A percentile compares a stretch with the other conserved stretches of the same genome.
Conservation (phyloP, 2,113 vertebrate genomes). For the Danio rerio region DNA sequence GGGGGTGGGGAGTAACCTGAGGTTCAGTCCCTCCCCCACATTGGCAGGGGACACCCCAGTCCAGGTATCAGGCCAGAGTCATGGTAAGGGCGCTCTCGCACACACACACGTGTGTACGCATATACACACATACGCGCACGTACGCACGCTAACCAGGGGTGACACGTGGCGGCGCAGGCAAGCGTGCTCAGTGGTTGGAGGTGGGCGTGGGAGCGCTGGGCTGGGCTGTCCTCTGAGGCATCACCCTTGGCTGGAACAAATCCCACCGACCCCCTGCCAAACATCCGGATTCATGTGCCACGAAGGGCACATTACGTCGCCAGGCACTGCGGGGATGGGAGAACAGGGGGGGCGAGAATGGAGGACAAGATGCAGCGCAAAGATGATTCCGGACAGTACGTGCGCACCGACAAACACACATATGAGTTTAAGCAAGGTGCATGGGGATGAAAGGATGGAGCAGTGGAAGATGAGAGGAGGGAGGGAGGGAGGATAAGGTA, state of each 20-base stretch:
- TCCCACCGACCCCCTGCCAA: slow-evolving; percentile 83
- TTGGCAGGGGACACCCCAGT: slow-evolving; percentile 78
- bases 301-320: slow-evolving; percentile 87
- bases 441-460: slow-evolving; percentile 47
- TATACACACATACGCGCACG: slow-evolving; percentile 35
- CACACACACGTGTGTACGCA: slow-evolving; percentile 58
- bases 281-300: slow-evolving; percentile 91
- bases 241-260: slow-evolving; percentile 93
- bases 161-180: slow-evolving; percentile 37
- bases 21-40: slow-evolving; percentile 82
- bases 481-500: slow-evolving; percentile 55
- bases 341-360: slow-evolving; percentile 66
- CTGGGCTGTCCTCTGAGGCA: slow-evolving; percentile 79
- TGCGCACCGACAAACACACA: slow-evolving; percentile 34
- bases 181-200: slow-evolving; percentile 36
- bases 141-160: slow-evolving; percentile 41
- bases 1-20: slow-evolving; percentile 77
- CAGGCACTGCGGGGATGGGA: slow-evolving; percentile 71
- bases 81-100: slow-evolving; percentile 75
- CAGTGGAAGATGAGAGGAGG: slow-evolving; percentile 65
- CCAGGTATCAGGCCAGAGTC: slow-evolving; percentile 80
- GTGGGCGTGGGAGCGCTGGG: slow-evolving; percentile 58
- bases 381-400: slow-evolving; percentile 19
- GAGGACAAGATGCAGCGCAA: background rate
- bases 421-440: slow-evolving; percentile 51